Evolutionary conservation across 2,888 invertebrate genomes (phyloP), one percentile per base, ranked within the genome.

Genomic region (Drosophila picticornis): DNA sequence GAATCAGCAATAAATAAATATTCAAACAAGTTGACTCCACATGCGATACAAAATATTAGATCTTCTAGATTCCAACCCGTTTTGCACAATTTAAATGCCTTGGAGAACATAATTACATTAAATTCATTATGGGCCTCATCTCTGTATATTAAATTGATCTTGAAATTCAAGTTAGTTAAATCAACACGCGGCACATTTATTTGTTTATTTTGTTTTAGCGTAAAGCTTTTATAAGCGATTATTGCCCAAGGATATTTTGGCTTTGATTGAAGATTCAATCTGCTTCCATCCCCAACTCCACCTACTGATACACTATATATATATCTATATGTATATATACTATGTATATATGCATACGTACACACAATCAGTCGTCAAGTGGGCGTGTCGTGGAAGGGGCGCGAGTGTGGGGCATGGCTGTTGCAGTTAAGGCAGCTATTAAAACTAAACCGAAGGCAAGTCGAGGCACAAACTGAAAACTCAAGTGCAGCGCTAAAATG

Each of bases 401-500:
- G 43, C 10, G n/a, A 27, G n/a, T n/a, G 9, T 5, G 38, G 10
- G 72, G 68, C 62, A 74, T 67, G 80, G 61, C n/a, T 29, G n/a
- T 32, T 73, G 79, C 29, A 75, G 63, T 61, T 13, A 61, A 62
- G 62, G 50, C 71, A 75, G 72, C 79, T 74, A 81, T 80, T 80
- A 78, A 77, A 78, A 81, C 67, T 71, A 51, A 67, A 61, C 50
- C 46, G 51, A 67, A 62, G 51, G 66, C 46, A 62, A 63, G 38
- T 57, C 32, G 29, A 29, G 50, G 40, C 57, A 64, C 56, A 68
- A 64, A 55, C 61, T 67, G 53, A 31, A 46, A 71, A 43, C 53
- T 56, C 53, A 53, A 52, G 48, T 53, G 57, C 32, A 38, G 40
- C 78, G 84, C 88, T 81, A 78, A 88, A 88, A 86, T 84, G 89